These are phyloP conservation scores for Rhysida immarginata DNA, from an alignment of 1,140 invertebrate species.

Conservation along the genomic window DNA sequence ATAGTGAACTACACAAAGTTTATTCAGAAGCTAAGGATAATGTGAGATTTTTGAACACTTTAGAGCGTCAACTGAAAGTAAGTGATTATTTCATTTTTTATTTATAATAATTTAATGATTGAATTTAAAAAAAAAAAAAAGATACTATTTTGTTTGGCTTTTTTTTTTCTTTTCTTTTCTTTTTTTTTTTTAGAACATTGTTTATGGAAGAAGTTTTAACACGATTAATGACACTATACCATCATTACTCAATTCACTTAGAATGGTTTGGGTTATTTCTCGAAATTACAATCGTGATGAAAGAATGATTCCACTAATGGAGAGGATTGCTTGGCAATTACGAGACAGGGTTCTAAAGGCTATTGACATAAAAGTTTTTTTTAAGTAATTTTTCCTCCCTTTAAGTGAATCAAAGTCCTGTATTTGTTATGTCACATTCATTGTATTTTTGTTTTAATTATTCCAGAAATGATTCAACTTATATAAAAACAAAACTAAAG, in stretches of 20 bases:
- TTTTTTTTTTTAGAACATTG: slow-evolving; percentile 44
- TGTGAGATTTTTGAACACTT: slow-evolving; percentile 60
- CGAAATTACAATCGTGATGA: slow-evolving; percentile 54
- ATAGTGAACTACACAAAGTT: slow-evolving; percentile 44
- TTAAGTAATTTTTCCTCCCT: slow-evolving; percentile 31
- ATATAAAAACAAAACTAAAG: slow-evolving; percentile 26
- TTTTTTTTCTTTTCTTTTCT: slow-evolving; percentile 1
- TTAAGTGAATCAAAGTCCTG: too few species aligned
- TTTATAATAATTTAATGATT: not conserved
- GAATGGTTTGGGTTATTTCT: slow-evolving; percentile 68
- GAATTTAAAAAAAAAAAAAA: not conserved
- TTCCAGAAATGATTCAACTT: slow-evolving; percentile 37
- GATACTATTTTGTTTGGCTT: not conserved
- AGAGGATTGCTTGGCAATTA: slow-evolving; percentile 61
- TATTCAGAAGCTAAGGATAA: slow-evolving; percentile 70
- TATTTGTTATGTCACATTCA: too few species aligned
- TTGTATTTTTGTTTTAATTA: too few species aligned
- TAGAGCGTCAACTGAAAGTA: slow-evolving; percentile 63
- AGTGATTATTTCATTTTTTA: slow-evolving; percentile 16
- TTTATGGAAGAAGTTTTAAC: slow-evolving; percentile 49
- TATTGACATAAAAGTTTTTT: slow-evolving; percentile 52
- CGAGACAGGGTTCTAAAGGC: slow-evolving; percentile 53
- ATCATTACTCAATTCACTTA: slow-evolving; percentile 58
- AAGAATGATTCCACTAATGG: slow-evolving; percentile 56
- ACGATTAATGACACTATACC: slow-evolving; percentile 53